These are phyloP conservation scores for Pocillopora damicornis DNA, from an alignment of 64 coral and sea anemone genomes.

Conservation along the genomic window DNA sequence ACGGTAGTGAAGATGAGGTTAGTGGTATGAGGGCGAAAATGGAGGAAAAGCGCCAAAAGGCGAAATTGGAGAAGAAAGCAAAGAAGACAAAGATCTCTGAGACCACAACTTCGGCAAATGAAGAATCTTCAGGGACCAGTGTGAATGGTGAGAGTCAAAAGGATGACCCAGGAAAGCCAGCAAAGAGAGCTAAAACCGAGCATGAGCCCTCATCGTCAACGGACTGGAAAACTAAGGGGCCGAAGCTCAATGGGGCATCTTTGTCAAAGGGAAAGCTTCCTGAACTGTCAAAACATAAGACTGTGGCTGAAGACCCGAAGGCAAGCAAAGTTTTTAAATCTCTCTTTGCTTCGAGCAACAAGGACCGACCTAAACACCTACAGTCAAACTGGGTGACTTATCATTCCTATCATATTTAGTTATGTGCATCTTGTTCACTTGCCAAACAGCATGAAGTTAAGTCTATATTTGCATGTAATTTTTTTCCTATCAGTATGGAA, in stretches of 20 bases:
- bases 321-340: constrained; percentile 99
- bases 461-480: no score
- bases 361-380: constrained; percentile 79
- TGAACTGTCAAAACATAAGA: constrained; percentile 90
- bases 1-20: constrained; percentile 81
- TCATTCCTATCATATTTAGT: constrained; percentile 73
- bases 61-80: constrained; percentile 85
- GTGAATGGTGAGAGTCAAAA: constrained; percentile 27
- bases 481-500: no score
- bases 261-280: constrained; percentile 54
- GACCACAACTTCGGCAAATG: constrained; percentile 52
- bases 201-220: constrained; percentile 7
- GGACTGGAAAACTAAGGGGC: constrained; percentile 12
- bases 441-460: no score
- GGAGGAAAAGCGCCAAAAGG: constrained; percentile 80
- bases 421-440: not conserved
- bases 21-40: constrained; percentile 69
- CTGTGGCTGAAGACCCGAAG: constrained; percentile 93
- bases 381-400: constrained; percentile 98
- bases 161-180: constrained; percentile 43
- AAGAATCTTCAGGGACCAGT: constrained; percentile 19
- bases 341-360: constrained; percentile 83
- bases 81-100: constrained; percentile 59
- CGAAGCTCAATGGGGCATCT: constrained; percentile 55
- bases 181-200: constrained; percentile 81